A percentile compares a stretch with the other conserved stretches of the same genome.
Conservation (phyloP, 2,113 vertebrate species). For the Calypte anna region DNA sequence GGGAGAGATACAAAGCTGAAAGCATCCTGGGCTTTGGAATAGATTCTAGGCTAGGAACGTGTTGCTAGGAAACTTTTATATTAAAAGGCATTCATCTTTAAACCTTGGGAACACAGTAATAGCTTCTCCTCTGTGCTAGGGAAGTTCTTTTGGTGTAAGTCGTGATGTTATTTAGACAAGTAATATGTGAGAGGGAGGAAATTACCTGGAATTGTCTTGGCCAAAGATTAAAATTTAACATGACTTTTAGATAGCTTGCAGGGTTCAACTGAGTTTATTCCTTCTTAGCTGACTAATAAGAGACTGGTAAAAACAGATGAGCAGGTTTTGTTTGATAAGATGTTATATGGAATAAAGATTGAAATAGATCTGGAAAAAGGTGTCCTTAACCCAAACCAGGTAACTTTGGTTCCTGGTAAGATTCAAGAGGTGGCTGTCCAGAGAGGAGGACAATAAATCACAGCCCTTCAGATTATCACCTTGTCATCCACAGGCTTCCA, state of each 20-base stretch:
- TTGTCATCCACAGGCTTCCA: background rate
- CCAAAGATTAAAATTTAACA: background rate
- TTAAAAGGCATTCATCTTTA: conserved; percentile 51
- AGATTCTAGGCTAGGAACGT: background rate
- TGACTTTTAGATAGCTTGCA: background rate
- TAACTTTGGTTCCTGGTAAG: background rate
- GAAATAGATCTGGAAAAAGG: background rate
- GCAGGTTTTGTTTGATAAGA: background rate
- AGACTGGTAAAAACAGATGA: background rate
- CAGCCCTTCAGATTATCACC: background rate
- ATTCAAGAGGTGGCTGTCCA: background rate
- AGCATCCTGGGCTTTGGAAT: background rate
- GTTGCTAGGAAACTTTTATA: conserved; percentile 67
- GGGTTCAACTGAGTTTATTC: background rate
- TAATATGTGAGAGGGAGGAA: background rate
- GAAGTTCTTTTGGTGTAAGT: conserved; percentile 31
- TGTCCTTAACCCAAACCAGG: background rate
- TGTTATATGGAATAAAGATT: background rate
- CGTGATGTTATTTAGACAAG: background rate
- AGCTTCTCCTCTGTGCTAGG: background rate
- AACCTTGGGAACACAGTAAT: background rate
- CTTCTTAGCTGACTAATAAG: background rate
- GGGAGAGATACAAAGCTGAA: background rate
- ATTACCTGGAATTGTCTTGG: conserved; percentile 3
- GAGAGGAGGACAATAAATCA: background rate